A percentile compares a stretch with the other conserved stretches of the same genome.
phyloP scores from a whole-genome alignment of 2,113 vertebrate species.

The Nycticorax nycticorax region DNA sequence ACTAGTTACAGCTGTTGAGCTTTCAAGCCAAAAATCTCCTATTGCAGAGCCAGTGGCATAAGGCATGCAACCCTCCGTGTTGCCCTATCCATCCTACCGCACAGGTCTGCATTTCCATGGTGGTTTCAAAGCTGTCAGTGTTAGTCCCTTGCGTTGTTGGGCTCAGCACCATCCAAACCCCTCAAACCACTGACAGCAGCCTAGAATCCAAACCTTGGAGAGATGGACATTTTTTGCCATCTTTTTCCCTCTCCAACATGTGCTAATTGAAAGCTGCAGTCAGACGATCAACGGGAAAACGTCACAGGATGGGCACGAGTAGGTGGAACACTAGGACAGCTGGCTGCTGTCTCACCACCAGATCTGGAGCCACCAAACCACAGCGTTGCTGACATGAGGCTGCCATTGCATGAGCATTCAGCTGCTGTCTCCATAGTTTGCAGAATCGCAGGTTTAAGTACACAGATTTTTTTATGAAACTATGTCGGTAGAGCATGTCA shows the following conservation, averaged over 20 bases:
- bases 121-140: background rate
- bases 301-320: background rate
- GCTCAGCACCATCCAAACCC: background rate
- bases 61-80: accelerated
- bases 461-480: background rate
- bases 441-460: background rate
- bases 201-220: background rate
- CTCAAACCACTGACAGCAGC: background rate
- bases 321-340: background rate
- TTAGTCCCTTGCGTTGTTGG: background rate
- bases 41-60: background rate
- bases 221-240: accelerated
- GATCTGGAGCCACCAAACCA: background rate
- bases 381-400: background rate
- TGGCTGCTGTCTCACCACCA: background rate
- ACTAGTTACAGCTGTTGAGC: constrained; percentile 6
- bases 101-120: accelerated
- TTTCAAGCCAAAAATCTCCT: background rate
- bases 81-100: accelerated
- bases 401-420: background rate
- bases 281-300: background rate
- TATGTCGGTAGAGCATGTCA: background rate
- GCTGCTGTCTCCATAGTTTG: background rate
- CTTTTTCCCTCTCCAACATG: background rate
- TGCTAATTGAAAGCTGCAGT: background rate